These are phyloP conservation scores for Enteromius viviparus DNA, from an alignment of 2,797 vertebrate species.

Conservation along the genomic window DNA sequence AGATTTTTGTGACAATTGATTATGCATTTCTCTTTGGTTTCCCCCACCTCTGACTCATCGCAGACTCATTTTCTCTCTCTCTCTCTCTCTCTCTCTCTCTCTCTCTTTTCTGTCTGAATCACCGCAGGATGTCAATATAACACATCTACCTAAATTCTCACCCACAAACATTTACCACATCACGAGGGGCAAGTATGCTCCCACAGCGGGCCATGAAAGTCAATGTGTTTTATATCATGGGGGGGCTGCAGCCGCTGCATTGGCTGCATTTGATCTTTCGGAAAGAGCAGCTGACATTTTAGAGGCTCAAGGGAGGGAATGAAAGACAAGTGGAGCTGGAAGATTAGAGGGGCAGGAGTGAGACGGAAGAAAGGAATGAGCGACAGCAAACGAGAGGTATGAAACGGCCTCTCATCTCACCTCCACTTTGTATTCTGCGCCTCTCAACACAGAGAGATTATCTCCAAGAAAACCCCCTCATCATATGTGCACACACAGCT, in stretches of 20 bases:
- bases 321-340: constrained; percentile 27
- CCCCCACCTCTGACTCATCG: constrained; percentile 40
- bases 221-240: constrained; percentile 22
- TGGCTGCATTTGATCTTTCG: constrained; percentile 32
- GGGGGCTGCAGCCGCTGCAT: constrained; percentile 19
- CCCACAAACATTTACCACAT: constrained; percentile 36
- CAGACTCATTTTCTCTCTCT: constrained; percentile 26
- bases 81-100: neutral
- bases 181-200: constrained; percentile 35
- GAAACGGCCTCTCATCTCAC: constrained; percentile 47
- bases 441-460: constrained; percentile 26
- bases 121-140: constrained; percentile 33
- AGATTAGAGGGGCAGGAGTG: constrained; percentile 33
- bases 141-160: constrained; percentile 46
- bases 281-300: constrained; percentile 42
- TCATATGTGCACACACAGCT: constrained; percentile 26
- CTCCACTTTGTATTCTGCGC: constrained; percentile 17
- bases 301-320: constrained; percentile 8
- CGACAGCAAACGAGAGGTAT: constrained; percentile 7
- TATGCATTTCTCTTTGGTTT: constrained; percentile 10
- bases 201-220: constrained; percentile 19
- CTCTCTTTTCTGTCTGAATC: constrained; percentile 31
- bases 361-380: constrained; percentile 7
- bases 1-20: constrained; percentile 5
- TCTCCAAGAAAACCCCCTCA: constrained; percentile 52